These are phyloP conservation scores for Cyaniris semiargus DNA, from an alignment of 2,888 invertebrate species.

Conservation along the genomic window DNA sequence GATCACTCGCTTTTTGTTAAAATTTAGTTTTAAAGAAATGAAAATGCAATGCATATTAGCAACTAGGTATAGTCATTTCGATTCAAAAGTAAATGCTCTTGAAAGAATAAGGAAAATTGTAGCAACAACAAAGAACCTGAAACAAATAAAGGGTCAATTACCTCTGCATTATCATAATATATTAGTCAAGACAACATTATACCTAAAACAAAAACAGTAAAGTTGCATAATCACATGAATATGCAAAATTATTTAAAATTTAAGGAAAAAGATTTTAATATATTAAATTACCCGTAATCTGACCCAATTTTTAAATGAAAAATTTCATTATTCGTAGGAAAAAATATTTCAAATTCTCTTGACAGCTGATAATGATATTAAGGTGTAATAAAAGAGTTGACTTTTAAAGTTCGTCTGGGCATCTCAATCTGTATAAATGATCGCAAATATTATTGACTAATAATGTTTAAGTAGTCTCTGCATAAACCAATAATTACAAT, in stretches of 20 bases:
- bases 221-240: neutral
- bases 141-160: neutral
- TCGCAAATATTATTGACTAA: too few species aligned
- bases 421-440: neutral
- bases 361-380: neutral
- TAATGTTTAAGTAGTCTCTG: neutral
- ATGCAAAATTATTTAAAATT: slow-evolving; percentile 2
- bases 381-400: neutral
- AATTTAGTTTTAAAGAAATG: too few species aligned
- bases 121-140: neutral
- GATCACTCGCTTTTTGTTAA: too few species aligned
- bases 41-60: too few species aligned
- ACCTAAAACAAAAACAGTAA: neutral
- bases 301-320: neutral
- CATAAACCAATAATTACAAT: neutral
- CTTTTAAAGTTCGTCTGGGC: neutral
- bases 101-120: neutral
- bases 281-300: neutral
- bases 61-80: too few species aligned
- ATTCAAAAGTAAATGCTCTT: neutral
- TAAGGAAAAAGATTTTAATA: neutral
- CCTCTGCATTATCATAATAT: neutral
- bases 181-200: neutral
- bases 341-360: neutral
- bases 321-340: too few species aligned